Evolutionary conservation across 2,888 invertebrate genomes (phyloP), one percentile per base, ranked within the genome.

Genomic region (Oasisia sp.): DNA sequence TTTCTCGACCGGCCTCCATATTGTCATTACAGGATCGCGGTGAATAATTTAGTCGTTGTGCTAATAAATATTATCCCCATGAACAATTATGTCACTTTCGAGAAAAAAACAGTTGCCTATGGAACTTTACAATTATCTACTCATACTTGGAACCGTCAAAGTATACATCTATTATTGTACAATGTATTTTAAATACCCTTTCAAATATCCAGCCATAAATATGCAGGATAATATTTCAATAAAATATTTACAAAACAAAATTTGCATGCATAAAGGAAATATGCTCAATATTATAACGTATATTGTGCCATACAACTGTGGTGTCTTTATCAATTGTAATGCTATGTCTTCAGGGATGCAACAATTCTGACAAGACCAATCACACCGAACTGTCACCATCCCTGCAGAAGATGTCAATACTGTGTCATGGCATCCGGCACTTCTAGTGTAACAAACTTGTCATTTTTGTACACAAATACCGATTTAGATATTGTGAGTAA

Each of bases 341-440:
- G 74, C 14, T 7, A n/a, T n/a, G 5, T 74, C 74, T 74, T 74
- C 74, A 74, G 74, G n/a, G n/a, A 74, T 74, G 27, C 14, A n/a
- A 74, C 0, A 74, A 74, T 27, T n/a, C 14, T 7, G 14, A 74
- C 9, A 50, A 89, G 32, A 89, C 74, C 89, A 89, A 89, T 89
- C n/a, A 89, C 11, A 92, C 32, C 89, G 8, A 32, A 58, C 45
- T 89, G 8, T 89, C 32, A 90, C 56, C 58, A 91, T 92, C 32
- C 90, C 91, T 92, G 92, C 92, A 56, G 92, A 92, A 89, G 92
- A 92, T 92, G 92, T 92, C 92, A 92, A 92, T 92, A 92, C 19
- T 32, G 89, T 74, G 92, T 91, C 32, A 92, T 92, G 92, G 92
- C 92, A 91, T 90, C 92, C 90, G 92, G 92, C 89, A 91, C 90